Percentiles rank a stretch among this genome's conserved stretches.
These are phyloP conservation scores for Anoncus sp. DNA, from an alignment of 2,888 invertebrate species.

Conservation along the genomic window DNA sequence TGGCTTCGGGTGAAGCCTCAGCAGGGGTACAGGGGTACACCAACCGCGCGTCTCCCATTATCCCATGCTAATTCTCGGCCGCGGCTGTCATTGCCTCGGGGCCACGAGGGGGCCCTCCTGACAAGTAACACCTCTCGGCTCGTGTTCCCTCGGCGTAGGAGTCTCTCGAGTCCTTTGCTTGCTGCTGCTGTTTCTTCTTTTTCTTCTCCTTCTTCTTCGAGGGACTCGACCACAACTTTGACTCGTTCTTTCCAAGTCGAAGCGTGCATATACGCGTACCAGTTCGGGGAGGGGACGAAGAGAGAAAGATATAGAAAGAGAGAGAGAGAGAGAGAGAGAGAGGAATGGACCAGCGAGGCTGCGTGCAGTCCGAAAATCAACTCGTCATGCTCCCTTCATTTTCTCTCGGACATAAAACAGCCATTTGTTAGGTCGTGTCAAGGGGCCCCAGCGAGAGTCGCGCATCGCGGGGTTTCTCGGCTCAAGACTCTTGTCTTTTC, in stretches of 20 bases:
- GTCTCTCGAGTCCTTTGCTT: slow-evolving; percentile 63
- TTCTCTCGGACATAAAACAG: slow-evolving; percentile 82
- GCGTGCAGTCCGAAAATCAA: slow-evolving; percentile 80
- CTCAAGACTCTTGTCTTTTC: slow-evolving; percentile 56
- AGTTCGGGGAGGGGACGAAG: not conserved
- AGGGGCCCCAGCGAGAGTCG: slow-evolving; percentile 70
- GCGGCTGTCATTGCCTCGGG: slow-evolving; percentile 82
- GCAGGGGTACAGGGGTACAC: slow-evolving; percentile 72
- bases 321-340: slow-evolving; percentile 18
- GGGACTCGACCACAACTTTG: slow-evolving; percentile 53
- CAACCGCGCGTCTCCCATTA: slow-evolving; percentile 80
- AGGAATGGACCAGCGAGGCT: slow-evolving; percentile 53
- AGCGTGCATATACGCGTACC: slow-evolving; percentile 58
- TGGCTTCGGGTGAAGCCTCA: slow-evolving; percentile 68
- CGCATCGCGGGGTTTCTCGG: slow-evolving; percentile 80
- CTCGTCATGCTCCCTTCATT: slow-evolving; percentile 83
- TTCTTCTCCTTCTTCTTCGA: slow-evolving; percentile 51
- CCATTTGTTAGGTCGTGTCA: slow-evolving; percentile 83
- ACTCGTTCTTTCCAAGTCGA: slow-evolving; percentile 45
- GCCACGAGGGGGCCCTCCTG: slow-evolving; percentile 72
- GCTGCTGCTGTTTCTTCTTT: slow-evolving; percentile 54
- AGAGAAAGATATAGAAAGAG: slow-evolving; percentile 17
- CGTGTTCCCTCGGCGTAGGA: slow-evolving; percentile 77
- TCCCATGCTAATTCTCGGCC: slow-evolving; percentile 83
- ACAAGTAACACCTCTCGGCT: slow-evolving; percentile 82